These are phyloP conservation scores for Bimastos eiseni DNA, from an alignment of 2,888 invertebrate genomes.

Conservation along the genomic window DNA sequence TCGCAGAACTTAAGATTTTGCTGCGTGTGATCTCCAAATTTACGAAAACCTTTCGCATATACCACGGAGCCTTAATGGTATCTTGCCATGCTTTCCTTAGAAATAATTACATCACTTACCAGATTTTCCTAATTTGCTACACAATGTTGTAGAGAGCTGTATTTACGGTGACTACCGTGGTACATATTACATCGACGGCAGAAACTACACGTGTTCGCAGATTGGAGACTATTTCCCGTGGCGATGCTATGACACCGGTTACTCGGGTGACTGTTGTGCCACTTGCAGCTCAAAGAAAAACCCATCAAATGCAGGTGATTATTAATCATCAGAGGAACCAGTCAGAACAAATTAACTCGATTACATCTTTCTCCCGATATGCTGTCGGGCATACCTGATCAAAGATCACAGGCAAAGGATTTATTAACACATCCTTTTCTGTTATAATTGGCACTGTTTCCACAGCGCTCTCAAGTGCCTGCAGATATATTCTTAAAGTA, in stretches of 20 bases:
- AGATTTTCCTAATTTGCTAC: neutral
- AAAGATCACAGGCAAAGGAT: too few species aligned
- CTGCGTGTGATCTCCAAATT: too few species aligned
- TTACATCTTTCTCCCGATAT: too few species aligned
- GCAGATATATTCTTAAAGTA: too few species aligned
- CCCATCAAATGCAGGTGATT: neutral
- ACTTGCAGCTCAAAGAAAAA: conserved; percentile 20
- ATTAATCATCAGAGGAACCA: neutral
- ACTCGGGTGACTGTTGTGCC: conserved; percentile 28
- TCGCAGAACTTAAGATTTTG: too few species aligned
- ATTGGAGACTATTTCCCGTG: neutral
- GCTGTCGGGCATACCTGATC: too few species aligned
- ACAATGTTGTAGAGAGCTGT: conserved; percentile 28
- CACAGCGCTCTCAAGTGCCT: too few species aligned
- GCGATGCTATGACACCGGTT: conserved; percentile 31
- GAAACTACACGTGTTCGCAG: neutral
- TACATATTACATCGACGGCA: neutral
- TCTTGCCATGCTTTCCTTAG: neutral
- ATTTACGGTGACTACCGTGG: conserved; percentile 35
- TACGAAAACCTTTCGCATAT: too few species aligned
- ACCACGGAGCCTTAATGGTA: too few species aligned
- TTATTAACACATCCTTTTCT: too few species aligned
- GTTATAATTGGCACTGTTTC: too few species aligned
- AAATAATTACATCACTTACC: neutral
- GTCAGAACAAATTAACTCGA: too few species aligned